Conservation (phyloP, 1,140 invertebrate species). For the Trypoxylus dichotomus region DNA sequence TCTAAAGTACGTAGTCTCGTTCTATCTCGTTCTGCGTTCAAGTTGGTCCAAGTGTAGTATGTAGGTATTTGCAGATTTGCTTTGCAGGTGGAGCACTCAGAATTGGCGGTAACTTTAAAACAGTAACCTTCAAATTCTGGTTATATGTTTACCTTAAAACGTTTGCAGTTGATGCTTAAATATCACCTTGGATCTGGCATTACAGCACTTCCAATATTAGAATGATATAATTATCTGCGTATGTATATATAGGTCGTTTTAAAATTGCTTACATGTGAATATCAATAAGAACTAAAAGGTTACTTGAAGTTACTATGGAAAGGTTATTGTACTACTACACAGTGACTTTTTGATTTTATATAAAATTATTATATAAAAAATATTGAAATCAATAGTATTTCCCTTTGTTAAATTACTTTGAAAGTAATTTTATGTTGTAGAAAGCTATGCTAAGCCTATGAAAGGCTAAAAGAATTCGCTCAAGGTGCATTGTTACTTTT, state of each 20-base stretch:
- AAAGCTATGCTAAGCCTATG: too few relatives aligned
- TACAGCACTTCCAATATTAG: not conserved
- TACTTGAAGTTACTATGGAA: too few relatives aligned
- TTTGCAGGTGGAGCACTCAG: not conserved
- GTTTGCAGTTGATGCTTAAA: not conserved
- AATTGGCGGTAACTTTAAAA: constrained; percentile 10
- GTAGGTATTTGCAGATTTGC: constrained; percentile 5
- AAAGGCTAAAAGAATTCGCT: too few relatives aligned
- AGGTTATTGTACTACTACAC: too few relatives aligned
- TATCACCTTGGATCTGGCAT: not conserved
- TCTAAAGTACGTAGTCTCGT: not conserved
- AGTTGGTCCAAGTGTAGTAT: not conserved
- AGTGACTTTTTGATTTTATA: too few relatives aligned
- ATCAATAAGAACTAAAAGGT: too few relatives aligned
- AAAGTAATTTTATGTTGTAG: too few relatives aligned
- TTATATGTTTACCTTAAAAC: not conserved
- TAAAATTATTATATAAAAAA: too few relatives aligned
- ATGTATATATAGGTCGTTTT: not conserved
- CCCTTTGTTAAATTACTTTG: too few relatives aligned
- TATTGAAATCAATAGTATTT: too few relatives aligned
- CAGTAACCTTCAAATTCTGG: not conserved
- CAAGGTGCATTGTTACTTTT: too few relatives aligned
- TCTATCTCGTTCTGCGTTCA: constrained; percentile 1
- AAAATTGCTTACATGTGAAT: not conserved
- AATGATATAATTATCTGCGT: not conserved